Percentiles rank a stretch among this genome's conserved stretches.
Conservation (phyloP, 2,797 vertebrate genomes). For the Lepilemur septentrionalis region DNA sequence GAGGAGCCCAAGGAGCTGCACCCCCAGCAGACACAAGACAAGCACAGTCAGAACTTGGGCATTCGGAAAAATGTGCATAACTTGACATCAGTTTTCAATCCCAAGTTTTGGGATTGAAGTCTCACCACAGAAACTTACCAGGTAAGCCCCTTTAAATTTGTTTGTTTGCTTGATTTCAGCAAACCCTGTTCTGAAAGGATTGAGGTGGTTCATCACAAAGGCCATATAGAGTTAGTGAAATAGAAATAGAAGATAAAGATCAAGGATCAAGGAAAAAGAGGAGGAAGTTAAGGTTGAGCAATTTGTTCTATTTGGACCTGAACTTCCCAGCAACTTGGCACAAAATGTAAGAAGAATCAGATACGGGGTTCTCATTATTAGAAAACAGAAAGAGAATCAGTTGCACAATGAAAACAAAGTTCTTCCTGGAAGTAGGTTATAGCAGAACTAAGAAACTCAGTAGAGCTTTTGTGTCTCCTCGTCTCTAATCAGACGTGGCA, state of each 20-base stretch:
- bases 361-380: neutral
- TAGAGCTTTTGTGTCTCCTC: neutral
- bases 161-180: neutral
- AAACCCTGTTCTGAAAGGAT: neutral
- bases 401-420: neutral
- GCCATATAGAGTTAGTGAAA: neutral
- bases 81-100: neutral
- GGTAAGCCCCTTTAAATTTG: neutral
- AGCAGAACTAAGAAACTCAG: neutral
- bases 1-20: neutral
- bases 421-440: neutral
- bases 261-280: slow-evolving; percentile 52
- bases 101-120: neutral
- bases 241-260: slow-evolving; percentile 33
- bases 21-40: neutral
- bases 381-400: slow-evolving; percentile 8
- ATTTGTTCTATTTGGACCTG: neutral
- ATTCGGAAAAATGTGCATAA: accelerated
- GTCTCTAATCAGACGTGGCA: neutral
- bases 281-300: neutral
- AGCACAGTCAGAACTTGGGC: accelerated
- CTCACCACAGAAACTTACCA: neutral
- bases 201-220: neutral
- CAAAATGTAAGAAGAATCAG: neutral
- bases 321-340: neutral